These are phyloP conservation scores for Bombus terrestris DNA, from an alignment of 1,140 invertebrate genomes.

Conservation along the genomic window DNA sequence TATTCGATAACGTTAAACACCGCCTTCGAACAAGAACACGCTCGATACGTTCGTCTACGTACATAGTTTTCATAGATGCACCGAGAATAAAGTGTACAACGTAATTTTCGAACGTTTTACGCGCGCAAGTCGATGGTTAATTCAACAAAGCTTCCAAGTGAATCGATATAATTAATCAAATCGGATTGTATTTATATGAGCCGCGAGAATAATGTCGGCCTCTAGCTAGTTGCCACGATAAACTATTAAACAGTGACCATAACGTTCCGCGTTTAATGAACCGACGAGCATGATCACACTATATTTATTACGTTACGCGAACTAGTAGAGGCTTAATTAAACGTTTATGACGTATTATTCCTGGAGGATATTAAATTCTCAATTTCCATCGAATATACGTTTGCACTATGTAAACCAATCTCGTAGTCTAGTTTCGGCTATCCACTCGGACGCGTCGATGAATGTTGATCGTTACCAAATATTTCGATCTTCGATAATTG, in stretches of 20 bases:
- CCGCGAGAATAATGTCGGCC: constrained; percentile 47
- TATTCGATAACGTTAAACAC: not conserved
- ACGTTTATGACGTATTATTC: constrained; percentile 61
- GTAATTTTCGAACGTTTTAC: not conserved
- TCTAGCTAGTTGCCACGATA: constrained; percentile 34
- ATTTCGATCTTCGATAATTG: not conserved
- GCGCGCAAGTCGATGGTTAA: not conserved
- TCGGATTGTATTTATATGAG: constrained; percentile 35
- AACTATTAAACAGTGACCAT: constrained; percentile 64
- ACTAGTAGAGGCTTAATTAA: constrained; percentile 62
- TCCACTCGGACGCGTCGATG: not conserved
- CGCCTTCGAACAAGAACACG: not conserved
- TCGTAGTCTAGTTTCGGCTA: not conserved
- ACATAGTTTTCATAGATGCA: not conserved
- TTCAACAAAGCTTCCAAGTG: not conserved
- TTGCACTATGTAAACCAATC: constrained; percentile 36
- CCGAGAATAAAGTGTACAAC: not conserved
- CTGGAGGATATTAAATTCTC: constrained; percentile 44
- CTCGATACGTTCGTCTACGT: not conserved
- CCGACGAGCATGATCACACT: constrained; percentile 54
- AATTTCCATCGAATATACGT: constrained; percentile 49
- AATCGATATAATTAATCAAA: constrained; percentile 35
- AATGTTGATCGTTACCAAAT: constrained; percentile 28
- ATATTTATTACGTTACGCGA: constrained; percentile 60
- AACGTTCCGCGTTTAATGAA: constrained; percentile 63